A percentile compares a stretch with the other conserved stretches of the same genome.
Evolutionary conservation across 2,797 vertebrate genomes (phyloP).

Genomic region (Argya squamiceps): DNA sequence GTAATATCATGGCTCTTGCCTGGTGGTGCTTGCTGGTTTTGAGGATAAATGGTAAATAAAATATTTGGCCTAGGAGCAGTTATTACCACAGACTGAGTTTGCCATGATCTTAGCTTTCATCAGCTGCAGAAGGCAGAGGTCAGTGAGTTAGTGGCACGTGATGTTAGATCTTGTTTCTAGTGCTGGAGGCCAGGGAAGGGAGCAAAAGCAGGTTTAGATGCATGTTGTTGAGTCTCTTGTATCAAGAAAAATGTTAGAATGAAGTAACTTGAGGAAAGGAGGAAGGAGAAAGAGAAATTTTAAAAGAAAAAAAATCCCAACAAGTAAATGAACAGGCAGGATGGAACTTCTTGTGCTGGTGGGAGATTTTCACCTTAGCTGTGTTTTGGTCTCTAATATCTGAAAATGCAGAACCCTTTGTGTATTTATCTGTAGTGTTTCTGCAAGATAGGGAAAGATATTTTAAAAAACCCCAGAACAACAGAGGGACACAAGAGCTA

Average conservation of each 20-base stretch:
- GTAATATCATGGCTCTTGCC: background rate
- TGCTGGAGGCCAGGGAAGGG: background rate
- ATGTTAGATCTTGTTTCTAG: background rate
- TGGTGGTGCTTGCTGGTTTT: background rate
- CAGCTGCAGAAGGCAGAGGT: background rate
- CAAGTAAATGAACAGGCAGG: background rate
- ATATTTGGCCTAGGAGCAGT: background rate
- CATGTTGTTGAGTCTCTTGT: background rate
- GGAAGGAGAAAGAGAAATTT: background rate
- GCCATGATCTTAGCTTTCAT: background rate
- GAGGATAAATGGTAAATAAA: background rate
- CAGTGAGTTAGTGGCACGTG: background rate
- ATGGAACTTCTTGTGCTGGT: background rate
- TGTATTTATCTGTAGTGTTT: background rate
- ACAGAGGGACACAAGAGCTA: background rate
- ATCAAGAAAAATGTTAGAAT: background rate
- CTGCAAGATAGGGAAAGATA: background rate
- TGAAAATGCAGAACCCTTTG: background rate
- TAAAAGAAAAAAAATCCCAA: background rate
- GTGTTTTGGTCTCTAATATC: background rate
- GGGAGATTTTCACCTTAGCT: background rate
- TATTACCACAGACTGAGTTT: background rate
- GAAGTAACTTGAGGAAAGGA: background rate
- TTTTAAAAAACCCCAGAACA: fast-evolving
- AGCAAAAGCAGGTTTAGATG: background rate